Evolutionary conservation across 2,888 invertebrate species (phyloP), one percentile per base, ranked within the genome.

Genomic region (Branchellion lobata): DNA sequence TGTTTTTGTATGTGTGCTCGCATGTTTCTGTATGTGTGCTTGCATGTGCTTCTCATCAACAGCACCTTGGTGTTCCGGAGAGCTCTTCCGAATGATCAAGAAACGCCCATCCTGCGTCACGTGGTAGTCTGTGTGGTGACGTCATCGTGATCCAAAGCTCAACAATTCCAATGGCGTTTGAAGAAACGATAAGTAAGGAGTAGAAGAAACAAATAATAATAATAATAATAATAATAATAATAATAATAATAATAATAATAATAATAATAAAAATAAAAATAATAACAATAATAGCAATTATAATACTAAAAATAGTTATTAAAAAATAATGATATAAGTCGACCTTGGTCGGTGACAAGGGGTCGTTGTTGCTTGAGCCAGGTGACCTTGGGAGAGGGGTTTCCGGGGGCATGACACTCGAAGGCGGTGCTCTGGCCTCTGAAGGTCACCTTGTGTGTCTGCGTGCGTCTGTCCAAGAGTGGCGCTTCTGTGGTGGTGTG

Each of bases 291-390:
- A n/a, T n/a, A n/a, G n/a, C n/a, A n/a, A n/a, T n/a, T n/a, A n/a
- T n/a, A n/a, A n/a, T n/a, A n/a, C n/a, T n/a, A n/a, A n/a, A n/a
- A n/a, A n/a, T n/a, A n/a, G n/a, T n/a, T n/a, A n/a, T n/a, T n/a
- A n/a, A n/a, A n/a, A n/a, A n/a, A n/a, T n/a, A n/a, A n/a, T n/a
- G n/a, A n/a, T n/a, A n/a, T n/a, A n/a, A n/a, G n/a, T 8, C 8
- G 47, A 47, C 47, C 47, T 47, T 47, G 47, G 18, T 47, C 47
- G 47, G 18, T 8, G 33, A 90, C 89, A 75, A 95, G 89, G 0
- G 91, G 90, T 81, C 90, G 90, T 71, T 92, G 92, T 88, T 96
- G 93, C 88, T 95, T 95, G 78, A 91, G 90, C 96, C 96, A 96
- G 61, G 90, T 91, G 79, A 93, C 82, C 71, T 84, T 91, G 33